Base-by-base conservation (phyloP, 2,113 vertebrate genomes). In the Pachypanchax playfairii region DNA sequence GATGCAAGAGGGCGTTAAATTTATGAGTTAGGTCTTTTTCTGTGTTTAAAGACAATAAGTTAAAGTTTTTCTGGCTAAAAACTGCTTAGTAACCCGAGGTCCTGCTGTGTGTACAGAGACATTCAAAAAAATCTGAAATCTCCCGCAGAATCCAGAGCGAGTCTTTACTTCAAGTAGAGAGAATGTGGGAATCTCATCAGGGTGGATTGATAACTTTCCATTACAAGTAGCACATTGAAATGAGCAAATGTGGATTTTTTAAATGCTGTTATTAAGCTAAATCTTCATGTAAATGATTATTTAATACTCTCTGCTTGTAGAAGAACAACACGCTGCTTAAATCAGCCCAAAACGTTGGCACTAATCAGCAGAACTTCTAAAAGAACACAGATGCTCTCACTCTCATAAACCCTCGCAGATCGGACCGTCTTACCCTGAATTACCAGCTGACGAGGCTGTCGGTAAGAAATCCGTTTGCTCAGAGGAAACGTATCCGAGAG, bases 1-100 rank as follows among this genome's bases (percentile, higher is more conserved):
- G 53, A 66, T 31, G 43, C 5, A 38, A 44, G 22, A 77, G 75
- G 46, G 70, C 75, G 49, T n/a, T n/a, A n/a, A n/a, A n/a, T n/a
- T n/a, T n/a, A n/a, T n/a, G n/a, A n/a, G n/a, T n/a, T n/a, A n/a
- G 28, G 7, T 29, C 28, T 29, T 29, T 7, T 29, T 29, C 7
- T 29, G 28, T 29, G 7, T 29, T 29, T n/a, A n/a, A n/a, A n/a
- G n/a, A n/a, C n/a, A n/a, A n/a, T n/a, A n/a, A n/a, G n/a, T n/a
- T n/a, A n/a, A n/a, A n/a, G n/a, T n/a, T n/a, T n/a, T n/a, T n/a
- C n/a, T n/a, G n/a, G n/a, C n/a, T n/a, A n/a, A n/a, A n/a, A n/a
- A n/a, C n/a, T n/a, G n/a, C n/a, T n/a, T n/a, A n/a, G n/a, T n/a
- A n/a, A n/a, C n/a, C n/a, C n/a, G n/a, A n/a, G n/a, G n/a, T n/a